Evolutionary conservation across 2,888 invertebrate species (phyloP), one percentile per base, ranked within the genome.

Genomic region (Atherix ibis): DNA sequence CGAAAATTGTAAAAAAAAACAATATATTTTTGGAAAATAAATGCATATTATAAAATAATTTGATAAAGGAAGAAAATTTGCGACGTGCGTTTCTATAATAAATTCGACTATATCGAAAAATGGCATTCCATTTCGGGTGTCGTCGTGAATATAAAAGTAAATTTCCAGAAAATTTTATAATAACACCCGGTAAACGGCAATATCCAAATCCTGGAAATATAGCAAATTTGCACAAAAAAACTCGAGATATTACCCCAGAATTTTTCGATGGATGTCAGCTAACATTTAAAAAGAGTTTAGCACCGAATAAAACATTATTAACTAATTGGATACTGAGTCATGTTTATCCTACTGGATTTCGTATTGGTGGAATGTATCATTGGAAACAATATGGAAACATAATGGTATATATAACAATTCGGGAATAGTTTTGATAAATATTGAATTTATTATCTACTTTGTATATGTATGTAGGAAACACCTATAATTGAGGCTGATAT

Each of bases 181-280:
- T 43, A 8, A 46, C 48, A 18, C 42, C 47, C 1, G 59, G 59
- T 4, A 15, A 30, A 2, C 40, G 41, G 24, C 46, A 48, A 13
- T 43, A 45, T 26, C 48, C 45, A 27, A 61, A 59, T 47, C 60
- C 60, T 2, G 60, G 60, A 18, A 60, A 50, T 43, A 49, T 61
- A 3, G 44, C 49, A 14, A 50, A 51, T n/a, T 41, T 61, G 4
- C 61, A 61, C 40, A 41, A 41, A n/a, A 44, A 56, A 31, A 52
- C 56, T n/a, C 51, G 52, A 14, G 49, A 52, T 17, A 56, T 61
- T 17, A 58, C 53, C 50, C 60, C 61, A 18, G 50, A 46, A 19
- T 56, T 56, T 43, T 51, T 51, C 19, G 58, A 58, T 40, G 60
- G 60, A 32, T 39, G 58, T 26, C 53, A 57, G 34, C 36, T 61